phyloP scores from a whole-genome alignment of 2,797 vertebrate species.

The Nasua narica region DNA sequence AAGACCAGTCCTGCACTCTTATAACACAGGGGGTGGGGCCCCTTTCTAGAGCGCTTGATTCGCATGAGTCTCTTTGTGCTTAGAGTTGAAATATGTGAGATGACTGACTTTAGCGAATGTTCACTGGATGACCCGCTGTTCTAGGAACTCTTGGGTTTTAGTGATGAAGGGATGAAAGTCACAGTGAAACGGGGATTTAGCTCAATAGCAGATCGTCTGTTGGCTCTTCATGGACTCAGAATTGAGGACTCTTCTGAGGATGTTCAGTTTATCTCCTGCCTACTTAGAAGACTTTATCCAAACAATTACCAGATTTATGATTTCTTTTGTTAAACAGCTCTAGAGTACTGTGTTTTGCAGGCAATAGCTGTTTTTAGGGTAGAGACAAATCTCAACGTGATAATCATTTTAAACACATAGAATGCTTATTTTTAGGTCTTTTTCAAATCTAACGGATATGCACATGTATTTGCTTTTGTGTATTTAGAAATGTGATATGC shows the following conservation, averaged over 20 bases:
- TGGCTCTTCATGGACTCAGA: not conserved
- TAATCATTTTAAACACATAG: not conserved
- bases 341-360: not conserved
- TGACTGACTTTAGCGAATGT: not conserved
- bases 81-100: not conserved
- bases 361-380: not conserved
- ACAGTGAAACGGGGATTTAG: not conserved
- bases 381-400: not conserved
- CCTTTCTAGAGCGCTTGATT: not conserved
- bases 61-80: not conserved
- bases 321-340: not conserved
- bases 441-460: not conserved
- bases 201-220: not conserved
- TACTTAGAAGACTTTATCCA: not conserved
- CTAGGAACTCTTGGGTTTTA: not conserved
- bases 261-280: not conserved
- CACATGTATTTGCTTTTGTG: not conserved
- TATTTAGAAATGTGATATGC: not conserved
- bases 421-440: conserved; percentile 5
- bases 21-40: not conserved
- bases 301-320: not conserved
- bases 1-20: not conserved
- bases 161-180: not conserved
- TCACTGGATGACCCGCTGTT: not conserved
- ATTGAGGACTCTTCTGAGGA: not conserved